Base-by-base conservation (phyloP, 1,140 invertebrate genomes). In the Tetramorium parvispinum region DNA sequence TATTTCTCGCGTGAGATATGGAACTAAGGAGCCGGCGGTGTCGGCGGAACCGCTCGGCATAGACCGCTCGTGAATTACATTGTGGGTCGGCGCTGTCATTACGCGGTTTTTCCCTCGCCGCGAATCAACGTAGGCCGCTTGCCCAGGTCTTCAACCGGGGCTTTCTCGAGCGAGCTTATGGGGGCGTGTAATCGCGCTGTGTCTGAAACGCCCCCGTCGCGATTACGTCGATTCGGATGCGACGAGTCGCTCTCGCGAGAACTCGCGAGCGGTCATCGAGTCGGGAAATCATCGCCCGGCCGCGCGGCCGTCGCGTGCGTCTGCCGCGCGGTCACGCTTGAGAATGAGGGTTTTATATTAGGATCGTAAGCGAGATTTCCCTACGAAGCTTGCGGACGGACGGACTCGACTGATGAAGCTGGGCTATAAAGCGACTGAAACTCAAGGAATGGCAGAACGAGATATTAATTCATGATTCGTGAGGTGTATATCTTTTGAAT, bases 1-100 rank as follows among this genome's bases (percentile, higher is more conserved):
- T 71, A 77, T 86, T 86, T 70, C 87, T 88, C 88, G 88, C 87
- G 88, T 88, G 88, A 89, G 87, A 89, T 89, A 89, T 57, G 85
- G 73, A 89, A 87, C 85, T 90, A 86, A 86, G 85, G 55, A 79
- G 37, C 68, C 46, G 27, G 51, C 37, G 86, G 11, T 13, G 51
- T 53, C 18, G 53, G 63, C 63, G 63, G 71, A 53, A 53, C 40
- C 59, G 76, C 27, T 32, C 32, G 85, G 43, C 71, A 7, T 10
- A 68, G 32, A 46, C 32, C n/a, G 65, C 57, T 66, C 57, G 49
- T 88, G 88, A 89, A 81, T 89, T 88, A 89, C 83, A 77, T 78
- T 88, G 70, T 73, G 46, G 53, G 51, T 57, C 76, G 70, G 70
- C 83, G 87, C 77, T 79, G 82, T 86, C 87, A 76, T 88, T 89